phyloP scores from a whole-genome alignment of 2,113 vertebrate species.

The Bambusicola thoracicus region DNA sequence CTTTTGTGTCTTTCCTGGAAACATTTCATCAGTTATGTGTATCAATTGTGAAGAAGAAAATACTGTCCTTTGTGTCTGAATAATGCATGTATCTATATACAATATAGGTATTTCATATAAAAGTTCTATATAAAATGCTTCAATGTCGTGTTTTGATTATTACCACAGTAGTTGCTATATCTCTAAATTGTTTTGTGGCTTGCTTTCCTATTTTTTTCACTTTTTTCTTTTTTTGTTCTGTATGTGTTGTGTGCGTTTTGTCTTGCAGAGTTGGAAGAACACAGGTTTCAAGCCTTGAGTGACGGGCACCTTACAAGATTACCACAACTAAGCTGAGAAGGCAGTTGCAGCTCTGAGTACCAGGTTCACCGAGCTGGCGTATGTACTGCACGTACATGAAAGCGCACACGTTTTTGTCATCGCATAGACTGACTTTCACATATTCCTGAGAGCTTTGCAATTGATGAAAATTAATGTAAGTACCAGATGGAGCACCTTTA shows the following conservation, averaged over 20 bases:
- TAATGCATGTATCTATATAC: not conserved
- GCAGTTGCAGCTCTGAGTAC: slow-evolving; percentile 32
- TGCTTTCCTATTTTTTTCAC: not conserved
- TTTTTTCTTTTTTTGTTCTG: not conserved
- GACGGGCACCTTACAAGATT: not conserved
- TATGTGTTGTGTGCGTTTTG: not conserved
- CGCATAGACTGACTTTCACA: slow-evolving; percentile 30
- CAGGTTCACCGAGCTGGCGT: slow-evolving; percentile 16
- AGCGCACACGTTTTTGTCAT: not conserved
- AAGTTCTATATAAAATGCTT: not conserved
- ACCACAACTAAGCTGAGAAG: slow-evolving; percentile 19
- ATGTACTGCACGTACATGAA: slow-evolving; percentile 6
- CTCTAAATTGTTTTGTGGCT: not conserved
- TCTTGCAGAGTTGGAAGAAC: slow-evolving; percentile 71
- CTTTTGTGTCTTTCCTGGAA: not conserved
- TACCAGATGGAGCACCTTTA: slow-evolving; percentile 69
- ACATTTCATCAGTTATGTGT: not conserved
- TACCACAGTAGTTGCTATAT: not conserved
- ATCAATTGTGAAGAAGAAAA: not conserved
- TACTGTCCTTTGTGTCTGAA: not conserved
- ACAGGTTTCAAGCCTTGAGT: slow-evolving; percentile 44
- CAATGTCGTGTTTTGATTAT: not conserved
- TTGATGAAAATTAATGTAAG: slow-evolving; percentile 75
- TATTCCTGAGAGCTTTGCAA: slow-evolving; percentile 52
- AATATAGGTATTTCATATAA: not conserved